Base-by-base conservation (phyloP, 2,888 invertebrate genomes). In the Idaea dimidiata region DNA sequence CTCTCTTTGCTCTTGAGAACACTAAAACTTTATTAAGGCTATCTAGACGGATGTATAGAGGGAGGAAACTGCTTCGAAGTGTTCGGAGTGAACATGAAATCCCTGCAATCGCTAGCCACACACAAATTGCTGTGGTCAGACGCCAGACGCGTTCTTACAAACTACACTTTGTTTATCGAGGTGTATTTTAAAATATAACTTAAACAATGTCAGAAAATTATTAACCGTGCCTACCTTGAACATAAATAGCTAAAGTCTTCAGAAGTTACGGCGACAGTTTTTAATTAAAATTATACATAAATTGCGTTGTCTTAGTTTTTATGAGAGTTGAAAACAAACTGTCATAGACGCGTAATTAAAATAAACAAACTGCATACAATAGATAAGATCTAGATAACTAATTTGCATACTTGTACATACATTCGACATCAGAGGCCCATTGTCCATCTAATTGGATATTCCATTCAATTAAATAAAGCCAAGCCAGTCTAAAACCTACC, bases 401-500 rank as follows among this genome's bases (percentile, higher is more conserved):
- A 56, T 56, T 56, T 56, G 56, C 56, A 56, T 56, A 56, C 18
- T 24, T 24, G 24, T 24, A 17, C 7, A 8, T 17, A 56, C 56
- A 18, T 56, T 56, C 17, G 56, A 56, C 56, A 56, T 56, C 56
- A 56, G 4, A 14, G 10, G 56, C 18, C 56, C 56, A 56, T 56
- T 56, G 56, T 56, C 64, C 55, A 61, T 64, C 54, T 66, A 64
- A 66, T 66, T 66, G 66, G 66, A 62, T 63, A 66, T 59, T 57
- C 59, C 31, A 56, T 56, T 56, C 56, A 56, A 56, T 56, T 56
- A 56, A 56, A 56, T 67, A 62, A 62, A 33, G 54, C 61, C 17
- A 18, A 33, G 54, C 61, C 17, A 18, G 18, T 54, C 43, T 56
- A 56, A 56, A 56, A 18, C 17, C 14, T 18, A 56, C 14, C 43